These are phyloP conservation scores for Aphelenchoides fujianensis DNA, from an alignment of 1,140 invertebrate genomes.

Conservation along the genomic window DNA sequence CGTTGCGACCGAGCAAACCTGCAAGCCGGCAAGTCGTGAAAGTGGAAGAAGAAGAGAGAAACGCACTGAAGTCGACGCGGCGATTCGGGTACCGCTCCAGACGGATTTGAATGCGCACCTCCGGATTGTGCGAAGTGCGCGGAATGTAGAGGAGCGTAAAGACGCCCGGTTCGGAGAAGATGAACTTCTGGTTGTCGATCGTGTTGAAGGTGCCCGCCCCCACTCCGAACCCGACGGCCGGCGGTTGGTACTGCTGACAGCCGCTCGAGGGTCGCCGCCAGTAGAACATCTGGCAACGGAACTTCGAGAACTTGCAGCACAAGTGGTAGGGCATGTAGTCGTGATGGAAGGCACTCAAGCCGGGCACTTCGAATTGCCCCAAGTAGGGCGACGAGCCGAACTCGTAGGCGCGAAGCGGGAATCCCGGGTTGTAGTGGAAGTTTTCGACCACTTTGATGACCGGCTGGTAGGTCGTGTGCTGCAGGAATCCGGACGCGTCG, in stretches of 20 bases:
- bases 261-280: constrained; percentile 57
- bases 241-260: constrained; percentile 61
- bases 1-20: constrained; percentile 59
- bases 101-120: constrained; percentile 59
- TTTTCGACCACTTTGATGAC: constrained; percentile 60
- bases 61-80: constrained; percentile 56
- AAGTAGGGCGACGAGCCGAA: constrained; percentile 60
- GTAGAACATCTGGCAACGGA: constrained; percentile 62
- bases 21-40: constrained; percentile 27
- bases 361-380: constrained; percentile 46
- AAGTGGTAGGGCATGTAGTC: constrained; percentile 62
- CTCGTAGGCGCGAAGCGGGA: constrained; percentile 59
- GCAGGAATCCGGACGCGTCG: constrained; percentile 54
- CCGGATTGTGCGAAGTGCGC: constrained; percentile 52
- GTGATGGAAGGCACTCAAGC: constrained; percentile 57
- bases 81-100: constrained; percentile 60
- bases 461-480: constrained; percentile 60
- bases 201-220: constrained; percentile 58
- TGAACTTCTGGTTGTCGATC: constrained; percentile 62
- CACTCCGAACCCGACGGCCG: constrained; percentile 52
- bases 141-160: constrained; percentile 60
- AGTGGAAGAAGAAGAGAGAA: no score
- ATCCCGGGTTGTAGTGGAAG: constrained; percentile 60
- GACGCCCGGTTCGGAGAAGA: constrained; percentile 61
- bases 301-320: constrained; percentile 61